phyloP scores from a whole-genome alignment of 2,888 invertebrate genomes.

The Melieria picta region DNA sequence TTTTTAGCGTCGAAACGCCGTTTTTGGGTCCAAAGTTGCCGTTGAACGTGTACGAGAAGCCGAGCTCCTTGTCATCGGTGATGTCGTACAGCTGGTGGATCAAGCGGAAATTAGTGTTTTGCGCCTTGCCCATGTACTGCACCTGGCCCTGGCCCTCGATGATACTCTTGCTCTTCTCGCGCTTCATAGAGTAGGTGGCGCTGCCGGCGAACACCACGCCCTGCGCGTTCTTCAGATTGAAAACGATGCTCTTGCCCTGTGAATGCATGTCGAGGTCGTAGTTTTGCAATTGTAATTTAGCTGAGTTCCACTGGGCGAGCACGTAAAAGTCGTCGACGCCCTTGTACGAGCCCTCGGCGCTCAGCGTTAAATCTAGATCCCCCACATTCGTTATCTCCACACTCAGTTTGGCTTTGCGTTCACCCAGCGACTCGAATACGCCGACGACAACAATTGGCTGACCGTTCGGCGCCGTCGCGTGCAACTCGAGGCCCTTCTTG shows the following conservation, averaged over 20 bases:
- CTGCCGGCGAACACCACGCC: constrained; percentile 75
- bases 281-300: constrained; percentile 73
- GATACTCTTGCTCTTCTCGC: constrained; percentile 76
- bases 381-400: constrained; percentile 69
- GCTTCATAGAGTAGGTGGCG: constrained; percentile 76
- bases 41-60: constrained; percentile 74
- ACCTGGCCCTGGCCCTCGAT: constrained; percentile 81
- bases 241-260: constrained; percentile 72
- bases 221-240: constrained; percentile 73
- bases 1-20: constrained; percentile 75
- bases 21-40: constrained; percentile 76
- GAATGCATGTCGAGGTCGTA: constrained; percentile 73
- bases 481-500: constrained; percentile 70
- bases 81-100: constrained; percentile 73
- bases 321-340: constrained; percentile 75
- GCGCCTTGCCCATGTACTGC: constrained; percentile 75
- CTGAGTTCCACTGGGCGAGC: constrained; percentile 72
- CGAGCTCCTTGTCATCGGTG: constrained; percentile 72
- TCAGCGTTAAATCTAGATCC: constrained; percentile 69
- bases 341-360: constrained; percentile 69
- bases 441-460: constrained; percentile 57
- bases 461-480: constrained; percentile 68
- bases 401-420: constrained; percentile 71
- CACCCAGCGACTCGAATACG: constrained; percentile 65
- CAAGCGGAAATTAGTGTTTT: constrained; percentile 79